Base-by-base conservation (phyloP, 2,888 invertebrate species). In the Lochmaea crataegi region DNA sequence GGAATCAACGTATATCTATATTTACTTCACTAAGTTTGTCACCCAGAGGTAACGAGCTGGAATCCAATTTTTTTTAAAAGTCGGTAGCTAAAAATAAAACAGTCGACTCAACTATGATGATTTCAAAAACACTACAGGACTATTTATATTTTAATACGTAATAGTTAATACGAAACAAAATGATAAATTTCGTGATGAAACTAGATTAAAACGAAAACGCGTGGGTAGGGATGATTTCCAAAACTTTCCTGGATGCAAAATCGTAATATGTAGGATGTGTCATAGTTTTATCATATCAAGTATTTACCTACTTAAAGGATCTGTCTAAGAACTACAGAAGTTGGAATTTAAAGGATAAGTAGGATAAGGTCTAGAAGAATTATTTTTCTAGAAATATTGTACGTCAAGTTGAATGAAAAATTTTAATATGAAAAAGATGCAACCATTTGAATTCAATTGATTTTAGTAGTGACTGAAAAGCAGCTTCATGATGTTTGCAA, bases 161-260 rank as follows among this genome's bases (percentile, higher is more conserved):
- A 68, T 68, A 22, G 67, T 68, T 57, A 58, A 57, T 57, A 58
- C 67, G 67, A 42, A 68, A 68, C n/a, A 68, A 5, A 48, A 26
- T 58, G 58, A 58, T 58, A 32, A 4, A n/a, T 32, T 58, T 64
- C 22, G 14, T 45, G 26, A 45, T 32, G 14, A 38, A 45, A 7
- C 45, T 64, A 45, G 14, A 64, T 64, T 42, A 18, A 22, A 64
- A 12, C 32, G 32, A 22, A 63, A 41, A 48, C 7, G 61, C 61
- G 38, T 38, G 38, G 18, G 53, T 53, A 53, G 18, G 53, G 16
- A 18, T 61, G 38, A 61, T 41, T 18, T 61, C 18, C 12, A 32
- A 41, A 60, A 32, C 7, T 12, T 53, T 53, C 16, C 4, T 16
- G 53, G 0, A 18, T 53, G 9, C 32, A 38, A 7, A 38, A 38